These are phyloP conservation scores for Myocastor coypus DNA, from an alignment of 2,113 vertebrate genomes.

Conservation along the genomic window DNA sequence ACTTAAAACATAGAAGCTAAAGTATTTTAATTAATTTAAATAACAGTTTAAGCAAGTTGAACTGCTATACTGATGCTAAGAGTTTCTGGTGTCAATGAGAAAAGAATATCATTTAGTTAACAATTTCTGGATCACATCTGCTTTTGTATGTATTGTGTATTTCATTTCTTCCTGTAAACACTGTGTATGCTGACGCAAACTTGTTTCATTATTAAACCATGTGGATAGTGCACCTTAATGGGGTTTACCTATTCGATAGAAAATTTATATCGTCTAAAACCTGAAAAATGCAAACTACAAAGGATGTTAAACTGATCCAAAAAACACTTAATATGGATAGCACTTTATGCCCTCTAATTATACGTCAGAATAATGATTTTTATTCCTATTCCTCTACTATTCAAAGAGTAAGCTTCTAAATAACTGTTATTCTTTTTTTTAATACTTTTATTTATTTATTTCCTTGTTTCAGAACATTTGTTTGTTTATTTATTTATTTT, in stretches of 20 bases:
- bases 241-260: background rate
- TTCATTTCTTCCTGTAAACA: constrained; percentile 50
- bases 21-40: background rate
- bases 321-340: background rate
- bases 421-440: too few species aligned
- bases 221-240: constrained; percentile 6
- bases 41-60: constrained; percentile 29
- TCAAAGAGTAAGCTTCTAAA: constrained; percentile 60
- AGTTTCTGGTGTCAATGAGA: background rate
- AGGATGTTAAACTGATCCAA: constrained; percentile 20
- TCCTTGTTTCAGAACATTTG: too few species aligned
- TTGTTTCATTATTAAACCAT: constrained; percentile 56
- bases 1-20: constrained; percentile 46
- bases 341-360: constrained; percentile 27
- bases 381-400: constrained; percentile 28
- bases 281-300: constrained; percentile 30
- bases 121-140: constrained; percentile 19
- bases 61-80: background rate
- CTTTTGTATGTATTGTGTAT: background rate
- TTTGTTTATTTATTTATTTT: too few species aligned
- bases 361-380: constrained; percentile 36
- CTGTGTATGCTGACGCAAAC: constrained; percentile 3
- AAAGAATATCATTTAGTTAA: background rate
- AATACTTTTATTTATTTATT: too few species aligned
- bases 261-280: constrained; percentile 31